A percentile compares a stretch with the other conserved stretches of the same genome.
These are phyloP conservation scores for Platygyra sinensis DNA, from an alignment of 64 coral and sea anemone genomes.

Conservation along the genomic window DNA sequence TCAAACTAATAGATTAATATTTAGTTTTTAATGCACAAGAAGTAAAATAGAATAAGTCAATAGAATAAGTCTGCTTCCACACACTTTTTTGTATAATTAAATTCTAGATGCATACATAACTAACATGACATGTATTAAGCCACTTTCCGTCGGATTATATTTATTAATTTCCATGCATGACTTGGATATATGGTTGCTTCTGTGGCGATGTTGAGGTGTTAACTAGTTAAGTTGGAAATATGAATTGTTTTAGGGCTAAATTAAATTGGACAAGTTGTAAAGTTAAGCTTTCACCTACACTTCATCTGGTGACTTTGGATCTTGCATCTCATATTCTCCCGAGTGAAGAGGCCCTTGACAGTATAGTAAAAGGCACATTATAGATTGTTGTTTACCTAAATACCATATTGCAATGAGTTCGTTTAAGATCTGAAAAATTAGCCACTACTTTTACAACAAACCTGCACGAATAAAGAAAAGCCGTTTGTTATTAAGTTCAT, in stretches of 20 bases:
- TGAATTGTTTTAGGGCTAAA: background rate
- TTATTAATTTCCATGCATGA: too few relatives aligned
- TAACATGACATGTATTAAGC: too few relatives aligned
- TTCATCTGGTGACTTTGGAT: conserved; percentile 96
- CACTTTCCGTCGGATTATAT: too few relatives aligned
- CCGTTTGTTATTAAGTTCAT: background rate
- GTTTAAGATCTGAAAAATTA: background rate
- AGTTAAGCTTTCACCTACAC: conserved; percentile 66
- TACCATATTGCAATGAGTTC: background rate
- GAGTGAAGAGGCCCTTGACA: conserved; percentile 64
- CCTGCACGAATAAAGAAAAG: conserved; percentile 13
- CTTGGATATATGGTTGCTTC: too few relatives aligned
- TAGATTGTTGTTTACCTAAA: background rate
- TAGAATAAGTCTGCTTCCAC: too few relatives aligned
- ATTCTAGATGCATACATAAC: too few relatives aligned
- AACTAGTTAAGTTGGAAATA: background rate
- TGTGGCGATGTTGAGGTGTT: too few relatives aligned
- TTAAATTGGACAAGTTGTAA: background rate
- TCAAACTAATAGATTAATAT: background rate
- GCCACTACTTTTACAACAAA: background rate
- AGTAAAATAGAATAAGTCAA: too few relatives aligned
- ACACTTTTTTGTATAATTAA: too few relatives aligned
- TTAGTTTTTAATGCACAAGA: too few relatives aligned
- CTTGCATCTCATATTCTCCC: conserved; percentile 95
- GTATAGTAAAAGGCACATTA: background rate